These are phyloP conservation scores for Hestina assimilis DNA, from an alignment of 1,140 invertebrate species.

Conservation along the genomic window DNA sequence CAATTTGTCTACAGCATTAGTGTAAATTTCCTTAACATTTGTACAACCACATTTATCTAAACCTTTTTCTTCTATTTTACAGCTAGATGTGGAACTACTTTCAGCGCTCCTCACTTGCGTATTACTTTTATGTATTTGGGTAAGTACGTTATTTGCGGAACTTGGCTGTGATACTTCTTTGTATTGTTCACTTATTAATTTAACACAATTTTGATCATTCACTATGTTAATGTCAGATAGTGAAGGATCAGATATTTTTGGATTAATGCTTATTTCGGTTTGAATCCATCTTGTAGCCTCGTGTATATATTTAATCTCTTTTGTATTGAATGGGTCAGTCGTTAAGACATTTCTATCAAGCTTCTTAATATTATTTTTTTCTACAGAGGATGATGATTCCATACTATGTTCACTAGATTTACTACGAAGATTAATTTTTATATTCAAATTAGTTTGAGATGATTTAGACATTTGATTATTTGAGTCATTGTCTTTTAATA, in stretches of 20 bases:
- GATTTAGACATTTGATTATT: conserved; percentile 41
- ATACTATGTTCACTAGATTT: conserved; percentile 29
- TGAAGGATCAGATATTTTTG: conserved; percentile 58
- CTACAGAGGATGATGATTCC: conserved; percentile 22
- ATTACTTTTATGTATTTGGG: not conserved
- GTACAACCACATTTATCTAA: not conserved
- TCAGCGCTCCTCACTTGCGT: not conserved
- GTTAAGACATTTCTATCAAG: not conserved
- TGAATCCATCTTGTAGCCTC: conserved; percentile 55
- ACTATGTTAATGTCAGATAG: conserved; percentile 59
- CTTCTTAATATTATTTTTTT: conserved; percentile 13
- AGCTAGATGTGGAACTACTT: conserved; percentile 1
- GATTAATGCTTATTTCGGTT: conserved; percentile 68
- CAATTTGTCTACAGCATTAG: conserved; percentile 6
- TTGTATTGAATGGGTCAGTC: conserved; percentile 12
- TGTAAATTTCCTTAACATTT: conserved; percentile 2
- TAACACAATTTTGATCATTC: conserved; percentile 41
- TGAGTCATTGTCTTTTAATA: conserved; percentile 29
- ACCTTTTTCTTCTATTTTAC: not conserved
- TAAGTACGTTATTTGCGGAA: conserved; percentile 26
- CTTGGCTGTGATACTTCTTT: conserved; percentile 34
- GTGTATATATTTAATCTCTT: conserved; percentile 24
- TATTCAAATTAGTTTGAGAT: conserved; percentile 54
- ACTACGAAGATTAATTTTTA: conserved; percentile 31
- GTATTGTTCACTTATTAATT: conserved; percentile 43